Conservation (phyloP, 2,113 vertebrate genomes). For the Oryzias celebensis region DNA sequence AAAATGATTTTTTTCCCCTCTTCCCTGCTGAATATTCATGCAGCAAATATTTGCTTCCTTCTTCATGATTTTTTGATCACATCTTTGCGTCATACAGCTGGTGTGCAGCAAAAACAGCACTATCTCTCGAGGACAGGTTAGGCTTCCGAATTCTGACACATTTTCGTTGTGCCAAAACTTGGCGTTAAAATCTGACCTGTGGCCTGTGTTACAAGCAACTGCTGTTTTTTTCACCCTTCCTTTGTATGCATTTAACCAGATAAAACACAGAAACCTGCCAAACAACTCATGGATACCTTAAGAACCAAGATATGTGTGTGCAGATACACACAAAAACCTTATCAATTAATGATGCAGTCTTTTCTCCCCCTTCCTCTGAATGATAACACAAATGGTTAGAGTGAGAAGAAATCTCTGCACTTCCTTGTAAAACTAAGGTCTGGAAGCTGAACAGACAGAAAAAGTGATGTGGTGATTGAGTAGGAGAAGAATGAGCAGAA, state of each 20-base stretch:
- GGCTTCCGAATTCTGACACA: neutral
- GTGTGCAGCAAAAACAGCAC: neutral
- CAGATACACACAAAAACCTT: slow-evolving; percentile 22
- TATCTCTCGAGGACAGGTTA: neutral
- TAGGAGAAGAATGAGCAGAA: slow-evolving; percentile 25
- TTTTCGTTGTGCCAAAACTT: neutral
- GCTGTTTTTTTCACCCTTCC: neutral
- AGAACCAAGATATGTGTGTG: slow-evolving; percentile 20
- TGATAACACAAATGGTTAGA: slow-evolving; percentile 48
- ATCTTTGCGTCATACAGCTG: neutral
- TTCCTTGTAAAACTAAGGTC: slow-evolving; percentile 27
- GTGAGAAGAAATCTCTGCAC: slow-evolving; percentile 47
- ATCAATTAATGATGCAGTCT: slow-evolving; percentile 53
- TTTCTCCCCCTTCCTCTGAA: slow-evolving; percentile 46
- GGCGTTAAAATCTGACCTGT: neutral
- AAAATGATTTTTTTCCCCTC: too few species aligned
- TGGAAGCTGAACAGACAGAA: neutral
- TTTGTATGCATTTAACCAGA: neutral
- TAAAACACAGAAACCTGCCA: neutral
- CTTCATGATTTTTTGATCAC: neutral
- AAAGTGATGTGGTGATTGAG: slow-evolving; percentile 22
- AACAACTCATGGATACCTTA: slow-evolving; percentile 14
- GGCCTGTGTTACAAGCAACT: neutral
- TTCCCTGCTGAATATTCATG: too few species aligned
- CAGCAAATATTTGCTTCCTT: neutral